Conservation (phyloP, 92 coral and sea anemone genomes). For the Zoanthus sansibaricus region DNA sequence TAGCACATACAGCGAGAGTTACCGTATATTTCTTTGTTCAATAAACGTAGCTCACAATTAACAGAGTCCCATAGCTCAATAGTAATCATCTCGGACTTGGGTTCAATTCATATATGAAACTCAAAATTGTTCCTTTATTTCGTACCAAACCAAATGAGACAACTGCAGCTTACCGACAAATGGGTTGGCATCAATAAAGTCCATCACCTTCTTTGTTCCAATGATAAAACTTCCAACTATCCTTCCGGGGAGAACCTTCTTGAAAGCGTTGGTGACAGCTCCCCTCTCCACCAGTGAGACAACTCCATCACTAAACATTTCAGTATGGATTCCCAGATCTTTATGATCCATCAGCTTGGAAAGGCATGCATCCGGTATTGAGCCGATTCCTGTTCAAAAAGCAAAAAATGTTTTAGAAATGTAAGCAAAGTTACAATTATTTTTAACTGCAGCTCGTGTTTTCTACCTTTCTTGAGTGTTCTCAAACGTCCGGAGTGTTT, state of each 20-base stretch:
- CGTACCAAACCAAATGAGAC: background rate
- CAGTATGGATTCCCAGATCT: conserved; percentile 94
- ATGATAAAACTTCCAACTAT: conserved; percentile 94
- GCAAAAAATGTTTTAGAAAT: background rate
- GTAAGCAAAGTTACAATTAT: background rate
- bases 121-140: too few species aligned
- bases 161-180: conserved; percentile 81
- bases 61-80: too few species aligned
- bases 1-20: too few species aligned
- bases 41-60: too few species aligned
- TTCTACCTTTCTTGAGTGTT: too few species aligned
- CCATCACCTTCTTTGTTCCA: conserved; percentile 89
- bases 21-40: too few species aligned
- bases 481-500: too few species aligned
- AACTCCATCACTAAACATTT: conserved; percentile 99
- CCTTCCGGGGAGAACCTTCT: conserved; percentile 86
- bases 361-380: conserved; percentile 91
- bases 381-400: conserved; percentile 75
- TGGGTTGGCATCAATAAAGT: conserved; percentile 92
- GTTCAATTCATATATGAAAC: too few species aligned
- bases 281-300: conserved; percentile 87
- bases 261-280: conserved; percentile 89
- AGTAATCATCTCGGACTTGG: too few species aligned
- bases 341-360: conserved; percentile 80
- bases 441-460: too few species aligned